Conservation (phyloP, 1,140 invertebrate species). For the Ylistrum balloti region DNA sequence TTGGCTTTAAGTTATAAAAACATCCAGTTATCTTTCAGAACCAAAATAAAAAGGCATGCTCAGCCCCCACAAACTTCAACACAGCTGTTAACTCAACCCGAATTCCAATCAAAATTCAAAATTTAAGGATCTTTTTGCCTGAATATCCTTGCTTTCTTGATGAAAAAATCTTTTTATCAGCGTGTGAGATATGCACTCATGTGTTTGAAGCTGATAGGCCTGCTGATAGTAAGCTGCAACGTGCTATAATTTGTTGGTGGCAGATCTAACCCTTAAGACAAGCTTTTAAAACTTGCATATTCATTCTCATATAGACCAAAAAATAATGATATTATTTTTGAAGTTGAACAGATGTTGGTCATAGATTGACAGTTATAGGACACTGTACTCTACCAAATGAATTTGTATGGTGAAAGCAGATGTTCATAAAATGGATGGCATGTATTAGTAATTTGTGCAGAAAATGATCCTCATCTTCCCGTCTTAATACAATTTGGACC, state of each 20-base stretch:
- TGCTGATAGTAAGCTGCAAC: neutral
- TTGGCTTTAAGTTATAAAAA: slow-evolving; percentile 4
- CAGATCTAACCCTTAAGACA: neutral
- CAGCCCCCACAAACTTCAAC: neutral
- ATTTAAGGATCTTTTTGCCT: neutral
- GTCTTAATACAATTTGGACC: too few species aligned
- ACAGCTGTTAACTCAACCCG: neutral
- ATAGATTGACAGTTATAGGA: slow-evolving; percentile 14
- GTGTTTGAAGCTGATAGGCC: neutral
- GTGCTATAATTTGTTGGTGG: neutral
- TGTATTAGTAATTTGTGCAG: too few species aligned
- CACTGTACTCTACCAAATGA: neutral
- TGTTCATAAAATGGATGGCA: neutral
- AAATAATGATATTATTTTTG: neutral
- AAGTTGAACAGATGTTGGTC: neutral
- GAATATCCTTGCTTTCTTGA: neutral
- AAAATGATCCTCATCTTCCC: too few species aligned
- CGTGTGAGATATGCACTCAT: slow-evolving; percentile 7
- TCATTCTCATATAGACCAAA: neutral
- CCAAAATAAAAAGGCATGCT: neutral
- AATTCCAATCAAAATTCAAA: slow-evolving; percentile 29
- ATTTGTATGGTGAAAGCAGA: neutral
- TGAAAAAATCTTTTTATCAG: slow-evolving; percentile 11
- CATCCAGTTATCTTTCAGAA: neutral
- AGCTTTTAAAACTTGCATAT: neutral